phyloP scores from a whole-genome alignment of 2,797 vertebrate genomes.

The Amblyopsis hoosieri region DNA sequence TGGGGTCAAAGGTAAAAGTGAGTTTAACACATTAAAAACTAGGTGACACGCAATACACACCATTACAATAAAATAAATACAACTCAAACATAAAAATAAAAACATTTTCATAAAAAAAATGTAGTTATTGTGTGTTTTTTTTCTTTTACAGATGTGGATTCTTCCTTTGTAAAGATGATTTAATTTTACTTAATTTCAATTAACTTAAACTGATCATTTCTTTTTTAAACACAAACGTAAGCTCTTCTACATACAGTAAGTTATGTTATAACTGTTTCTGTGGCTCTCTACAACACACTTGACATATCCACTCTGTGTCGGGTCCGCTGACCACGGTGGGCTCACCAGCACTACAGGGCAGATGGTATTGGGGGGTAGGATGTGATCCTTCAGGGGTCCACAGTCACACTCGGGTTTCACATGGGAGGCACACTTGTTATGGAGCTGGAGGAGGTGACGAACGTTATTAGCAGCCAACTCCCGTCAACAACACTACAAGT shows the following conservation, averaged over 20 bases:
- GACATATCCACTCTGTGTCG: neutral
- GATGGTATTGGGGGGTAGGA: slow-evolving; percentile 90
- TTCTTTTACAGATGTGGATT: no score
- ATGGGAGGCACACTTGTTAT: slow-evolving; percentile 96
- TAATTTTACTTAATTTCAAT: no score
- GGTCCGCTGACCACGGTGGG: slow-evolving; percentile 31
- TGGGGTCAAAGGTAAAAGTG: slow-evolving; percentile 59
- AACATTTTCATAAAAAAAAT: no score
- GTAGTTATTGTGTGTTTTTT: no score
- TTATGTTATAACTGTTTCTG: no score
- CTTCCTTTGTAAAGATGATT: no score
- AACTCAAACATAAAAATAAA: neutral
- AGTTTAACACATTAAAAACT: neutral
- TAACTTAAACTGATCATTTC: no score
- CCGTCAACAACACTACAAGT: slow-evolving; percentile 4
- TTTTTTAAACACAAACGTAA: no score
- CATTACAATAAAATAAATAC: neutral
- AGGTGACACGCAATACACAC: neutral
- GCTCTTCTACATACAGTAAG: no score
- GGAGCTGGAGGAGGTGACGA: slow-evolving; percentile 78
- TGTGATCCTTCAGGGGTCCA: slow-evolving; percentile 91
- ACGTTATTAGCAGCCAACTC: slow-evolving; percentile 34
- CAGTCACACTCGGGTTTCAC: slow-evolving; percentile 94
- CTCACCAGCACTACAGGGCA: slow-evolving; percentile 92
- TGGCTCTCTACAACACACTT: no score